Conservation (phyloP, 2,113 vertebrate genomes). For the Chaenocephalus aceratus region DNA sequence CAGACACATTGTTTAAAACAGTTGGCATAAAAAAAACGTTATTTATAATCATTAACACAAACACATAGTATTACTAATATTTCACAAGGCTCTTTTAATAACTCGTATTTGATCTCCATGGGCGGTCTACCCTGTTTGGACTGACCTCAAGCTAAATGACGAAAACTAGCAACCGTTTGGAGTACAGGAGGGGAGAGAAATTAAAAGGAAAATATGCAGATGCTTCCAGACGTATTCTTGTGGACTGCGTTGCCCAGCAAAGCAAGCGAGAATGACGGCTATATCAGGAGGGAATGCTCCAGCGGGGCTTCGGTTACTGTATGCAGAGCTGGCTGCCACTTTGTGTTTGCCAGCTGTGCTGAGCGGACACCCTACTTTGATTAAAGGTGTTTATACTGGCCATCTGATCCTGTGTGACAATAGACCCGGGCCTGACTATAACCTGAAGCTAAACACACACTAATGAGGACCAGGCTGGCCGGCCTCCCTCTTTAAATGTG, state of each 20-base stretch:
- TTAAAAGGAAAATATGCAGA: slow-evolving; percentile 33
- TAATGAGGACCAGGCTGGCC: slow-evolving; percentile 80
- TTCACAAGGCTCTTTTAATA: too few relatives aligned
- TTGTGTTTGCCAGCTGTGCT: slow-evolving; percentile 64
- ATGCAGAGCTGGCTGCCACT: slow-evolving; percentile 66
- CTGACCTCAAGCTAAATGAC: slow-evolving; percentile 68
- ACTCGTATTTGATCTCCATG: slow-evolving; percentile 59
- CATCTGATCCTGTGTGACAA: slow-evolving; percentile 80
- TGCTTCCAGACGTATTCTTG: not conserved
- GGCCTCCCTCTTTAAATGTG: slow-evolving; percentile 64
- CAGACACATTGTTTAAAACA: too few relatives aligned
- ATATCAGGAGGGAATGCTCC: slow-evolving; percentile 58
- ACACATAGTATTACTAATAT: too few relatives aligned
- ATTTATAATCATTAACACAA: too few relatives aligned
- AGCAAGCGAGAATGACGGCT: slow-evolving; percentile 30
- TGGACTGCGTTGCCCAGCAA: not conserved
- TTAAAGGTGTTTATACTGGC: slow-evolving; percentile 81
- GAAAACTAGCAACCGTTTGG: slow-evolving; percentile 53
- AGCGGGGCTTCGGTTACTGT: slow-evolving; percentile 65
- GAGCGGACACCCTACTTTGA: slow-evolving; percentile 75
- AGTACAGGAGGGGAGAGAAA: not conserved
- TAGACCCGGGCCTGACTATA: slow-evolving; percentile 57
- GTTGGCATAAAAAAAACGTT: too few relatives aligned
- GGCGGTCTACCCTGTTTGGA: slow-evolving; percentile 70
- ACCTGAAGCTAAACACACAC: slow-evolving; percentile 70